Conservation (phyloP, 2,888 invertebrate species). For the Hemicrepidius hirtus region DNA sequence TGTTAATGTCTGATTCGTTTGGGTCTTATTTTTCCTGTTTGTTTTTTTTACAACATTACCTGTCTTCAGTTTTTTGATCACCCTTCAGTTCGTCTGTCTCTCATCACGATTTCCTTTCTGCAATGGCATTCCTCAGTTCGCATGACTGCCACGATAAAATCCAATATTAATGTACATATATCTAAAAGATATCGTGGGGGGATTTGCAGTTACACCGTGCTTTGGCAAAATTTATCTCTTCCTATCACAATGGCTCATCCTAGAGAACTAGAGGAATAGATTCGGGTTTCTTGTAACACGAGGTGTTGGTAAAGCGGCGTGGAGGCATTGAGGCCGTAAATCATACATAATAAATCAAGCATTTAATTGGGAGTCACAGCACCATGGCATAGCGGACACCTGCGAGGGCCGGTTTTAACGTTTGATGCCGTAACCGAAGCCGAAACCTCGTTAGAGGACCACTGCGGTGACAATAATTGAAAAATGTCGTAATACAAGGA, state of each 20-base stretch:
- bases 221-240: conserved; percentile 36
- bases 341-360: conserved; percentile 56
- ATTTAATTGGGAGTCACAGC: conserved; percentile 54
- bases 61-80: too few relatives aligned
- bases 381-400: conserved; percentile 47
- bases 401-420: conserved; percentile 45
- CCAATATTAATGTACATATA: conserved; percentile 23
- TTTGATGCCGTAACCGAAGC: conserved; percentile 36
- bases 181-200: conserved; percentile 19
- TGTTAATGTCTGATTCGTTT: too few relatives aligned
- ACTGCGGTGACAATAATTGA: conserved; percentile 45
- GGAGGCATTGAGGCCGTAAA: conserved; percentile 51
- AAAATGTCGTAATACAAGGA: conserved; percentile 39
- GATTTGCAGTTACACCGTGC: conserved; percentile 23
- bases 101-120: background rate
- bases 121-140: conserved; percentile 8
- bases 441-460: conserved; percentile 42
- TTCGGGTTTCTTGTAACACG: conserved; percentile 40
- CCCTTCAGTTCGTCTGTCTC: too few relatives aligned
- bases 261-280: conserved; percentile 12
- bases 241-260: conserved; percentile 14
- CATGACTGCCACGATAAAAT: conserved; percentile 10
- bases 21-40: too few relatives aligned
- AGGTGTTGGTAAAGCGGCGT: conserved; percentile 39
- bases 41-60: too few relatives aligned